Evolutionary conservation across 2,888 invertebrate species (phyloP).

Genomic region (Conchocele bisecta): DNA sequence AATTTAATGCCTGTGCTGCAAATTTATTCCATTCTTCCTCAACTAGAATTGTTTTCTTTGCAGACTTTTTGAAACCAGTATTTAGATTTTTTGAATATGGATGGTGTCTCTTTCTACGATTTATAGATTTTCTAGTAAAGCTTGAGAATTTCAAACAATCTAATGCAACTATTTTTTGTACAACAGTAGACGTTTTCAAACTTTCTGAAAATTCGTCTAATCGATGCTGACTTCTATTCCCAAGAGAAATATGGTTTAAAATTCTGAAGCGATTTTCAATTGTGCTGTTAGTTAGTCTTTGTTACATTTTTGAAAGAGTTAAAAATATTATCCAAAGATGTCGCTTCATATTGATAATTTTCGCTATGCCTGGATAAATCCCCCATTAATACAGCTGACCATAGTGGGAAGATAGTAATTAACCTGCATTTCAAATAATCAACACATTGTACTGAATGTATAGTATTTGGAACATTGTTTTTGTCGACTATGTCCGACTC

Average conservation of each 20-base stretch:
- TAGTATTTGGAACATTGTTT: no score
- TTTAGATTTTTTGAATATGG: no score
- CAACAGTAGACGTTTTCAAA: constrained; percentile 2
- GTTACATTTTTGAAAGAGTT: background rate
- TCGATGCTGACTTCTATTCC: constrained; percentile 16
- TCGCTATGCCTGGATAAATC: constrained; percentile 13
- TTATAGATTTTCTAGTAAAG: background rate
- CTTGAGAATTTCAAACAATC: constrained; percentile 9
- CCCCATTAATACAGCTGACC: constrained; percentile 18
- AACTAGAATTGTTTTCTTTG: background rate
- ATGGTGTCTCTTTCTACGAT: no score
- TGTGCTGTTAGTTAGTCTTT: constrained; percentile 10
- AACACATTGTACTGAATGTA: background rate
- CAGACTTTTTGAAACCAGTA: background rate
- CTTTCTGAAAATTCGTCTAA: constrained; percentile 29
- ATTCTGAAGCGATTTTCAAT: constrained; percentile 33
- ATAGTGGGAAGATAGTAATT: background rate
- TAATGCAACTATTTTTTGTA: constrained; percentile 7
- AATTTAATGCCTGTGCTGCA: background rate
- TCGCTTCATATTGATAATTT: background rate
- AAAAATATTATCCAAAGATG: background rate
- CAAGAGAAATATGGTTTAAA: constrained; percentile 15
- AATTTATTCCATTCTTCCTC: constrained; percentile 14
- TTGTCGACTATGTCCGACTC: background rate
- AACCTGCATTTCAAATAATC: background rate